These are phyloP conservation scores for Plebejus anna DNA, from an alignment of 2,888 invertebrate genomes.

Conservation along the genomic window DNA sequence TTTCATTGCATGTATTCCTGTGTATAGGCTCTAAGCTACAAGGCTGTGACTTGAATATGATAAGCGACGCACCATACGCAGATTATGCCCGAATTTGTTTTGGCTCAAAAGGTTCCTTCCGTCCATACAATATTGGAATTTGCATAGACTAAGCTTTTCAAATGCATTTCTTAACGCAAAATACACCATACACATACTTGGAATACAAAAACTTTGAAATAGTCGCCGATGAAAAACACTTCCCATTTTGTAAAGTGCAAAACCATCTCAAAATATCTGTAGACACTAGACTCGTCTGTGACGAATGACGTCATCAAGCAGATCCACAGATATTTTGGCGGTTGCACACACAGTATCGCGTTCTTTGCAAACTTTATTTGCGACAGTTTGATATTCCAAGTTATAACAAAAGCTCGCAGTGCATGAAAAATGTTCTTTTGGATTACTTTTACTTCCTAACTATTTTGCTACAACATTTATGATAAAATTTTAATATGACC, in stretches of 20 bases:
- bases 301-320: neutral
- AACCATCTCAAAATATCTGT: neutral
- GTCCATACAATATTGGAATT: constrained; percentile 67
- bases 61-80: constrained; percentile 50
- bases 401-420: constrained; percentile 18
- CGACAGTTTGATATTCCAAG: constrained; percentile 27
- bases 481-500: constrained; percentile 60
- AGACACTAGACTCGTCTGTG: neutral
- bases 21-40: constrained; percentile 24
- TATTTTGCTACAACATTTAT: constrained; percentile 37
- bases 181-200: constrained; percentile 34
- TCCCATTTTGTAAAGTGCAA: neutral
- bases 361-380: neutral
- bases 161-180: constrained; percentile 53
- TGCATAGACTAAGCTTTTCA: constrained; percentile 64
- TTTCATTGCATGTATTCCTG: constrained; percentile 28
- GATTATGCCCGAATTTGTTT: constrained; percentile 46
- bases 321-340: neutral
- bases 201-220: constrained; percentile 32
- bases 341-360: neutral
- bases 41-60: constrained; percentile 30
- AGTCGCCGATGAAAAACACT: neutral
- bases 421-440: constrained; percentile 34
- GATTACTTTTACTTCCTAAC: constrained; percentile 37
- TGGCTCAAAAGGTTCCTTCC: constrained; percentile 74